phyloP scores from a whole-genome alignment of 1,140 invertebrate species.

The Camponotus floridanus region DNA sequence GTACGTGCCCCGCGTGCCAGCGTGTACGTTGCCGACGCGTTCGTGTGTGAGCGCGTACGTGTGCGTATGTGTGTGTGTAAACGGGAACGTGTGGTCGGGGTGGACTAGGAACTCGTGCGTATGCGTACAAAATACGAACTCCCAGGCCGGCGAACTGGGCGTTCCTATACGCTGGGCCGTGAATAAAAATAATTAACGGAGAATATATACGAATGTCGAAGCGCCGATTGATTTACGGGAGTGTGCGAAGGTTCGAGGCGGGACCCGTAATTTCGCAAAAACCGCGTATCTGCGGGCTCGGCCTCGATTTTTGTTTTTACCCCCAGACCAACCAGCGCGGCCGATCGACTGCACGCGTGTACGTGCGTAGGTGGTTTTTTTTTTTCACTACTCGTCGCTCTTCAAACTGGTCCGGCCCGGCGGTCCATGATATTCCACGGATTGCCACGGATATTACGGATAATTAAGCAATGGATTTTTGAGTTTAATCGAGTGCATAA shows the following conservation, averaged over 20 bases:
- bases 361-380: constrained; percentile 64
- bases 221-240: constrained; percentile 80
- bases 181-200: constrained; percentile 82
- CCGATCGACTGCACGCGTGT: constrained; percentile 67
- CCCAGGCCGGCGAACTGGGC: constrained; percentile 66
- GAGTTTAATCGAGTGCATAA: constrained; percentile 70
- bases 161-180: constrained; percentile 75
- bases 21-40: not conserved
- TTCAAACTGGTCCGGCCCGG: constrained; percentile 63
- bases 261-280: constrained; percentile 79
- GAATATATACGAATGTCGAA: constrained; percentile 78
- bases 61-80: not conserved
- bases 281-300: constrained; percentile 79
- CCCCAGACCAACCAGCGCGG: constrained; percentile 67
- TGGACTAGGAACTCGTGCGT: constrained; percentile 35
- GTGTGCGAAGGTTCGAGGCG: constrained; percentile 74
- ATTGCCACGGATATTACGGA: constrained; percentile 70
- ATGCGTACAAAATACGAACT: constrained; percentile 54
- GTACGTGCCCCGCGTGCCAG: constrained; percentile 43
- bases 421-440: constrained; percentile 67
- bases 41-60: not conserved
- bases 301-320: constrained; percentile 76
- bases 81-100: constrained; percentile 31
- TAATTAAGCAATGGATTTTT: constrained; percentile 73
- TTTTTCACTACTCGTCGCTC: constrained; percentile 66